Evolutionary conservation across 1,140 invertebrate genomes (phyloP).

Genomic region (Eubasilissa regina): DNA sequence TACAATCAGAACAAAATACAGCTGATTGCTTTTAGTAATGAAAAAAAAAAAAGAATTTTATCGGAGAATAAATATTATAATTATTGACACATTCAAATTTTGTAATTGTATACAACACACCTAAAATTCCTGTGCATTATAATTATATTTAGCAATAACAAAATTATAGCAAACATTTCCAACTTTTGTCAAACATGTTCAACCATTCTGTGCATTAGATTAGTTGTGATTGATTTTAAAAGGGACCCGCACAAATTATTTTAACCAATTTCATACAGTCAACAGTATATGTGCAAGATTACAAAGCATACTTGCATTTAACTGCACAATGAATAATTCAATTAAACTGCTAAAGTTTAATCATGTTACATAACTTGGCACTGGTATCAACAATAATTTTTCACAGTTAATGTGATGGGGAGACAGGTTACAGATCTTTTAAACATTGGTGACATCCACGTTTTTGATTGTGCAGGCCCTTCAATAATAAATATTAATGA

Average conservation of each 20-base stretch:
- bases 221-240: constrained; percentile 32
- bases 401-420: no score
- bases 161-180: constrained; percentile 17
- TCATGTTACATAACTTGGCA: no score
- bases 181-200: neutral
- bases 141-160: constrained; percentile 1
- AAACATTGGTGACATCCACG: neutral
- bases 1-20: constrained; percentile 28
- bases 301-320: no score
- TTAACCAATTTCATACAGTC: no score
- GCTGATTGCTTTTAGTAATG: no score
- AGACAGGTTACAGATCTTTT: no score
- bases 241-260: constrained; percentile 3
- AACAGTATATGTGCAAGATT: no score
- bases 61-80: constrained; percentile 11
- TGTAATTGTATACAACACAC: constrained; percentile 14
- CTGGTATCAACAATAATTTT: no score
- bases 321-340: no score
- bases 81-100: constrained; percentile 8
- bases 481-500: constrained; percentile 33
- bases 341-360: no score
- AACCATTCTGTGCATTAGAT: constrained; percentile 23
- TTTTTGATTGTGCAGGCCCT: constrained; percentile 8
- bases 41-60: no score
- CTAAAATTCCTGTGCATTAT: constrained; percentile 12